Base-by-base conservation (phyloP, 92 coral and sea anemone species). In the Montipora capitata region DNA sequence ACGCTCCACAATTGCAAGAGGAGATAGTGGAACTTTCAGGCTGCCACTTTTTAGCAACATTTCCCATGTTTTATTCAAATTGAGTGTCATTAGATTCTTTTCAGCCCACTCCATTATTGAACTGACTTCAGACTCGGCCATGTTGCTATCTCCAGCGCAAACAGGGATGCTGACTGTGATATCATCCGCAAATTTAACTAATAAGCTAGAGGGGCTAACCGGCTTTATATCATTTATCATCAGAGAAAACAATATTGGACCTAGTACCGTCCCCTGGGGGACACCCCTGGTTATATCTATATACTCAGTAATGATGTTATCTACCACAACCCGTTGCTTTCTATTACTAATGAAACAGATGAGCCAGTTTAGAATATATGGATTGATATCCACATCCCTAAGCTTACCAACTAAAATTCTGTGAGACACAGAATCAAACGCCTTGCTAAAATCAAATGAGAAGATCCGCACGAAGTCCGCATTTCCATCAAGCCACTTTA, bases 221-320 rank as follows among this genome's bases (percentile, higher is more conserved):
- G 84, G 79, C 52, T 49, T 68, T 10, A 89, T 84, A 67, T 89
- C 84, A 77, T 83, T 83, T 17, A 84, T 51, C 84, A 78, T 74
- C 68, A 84, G 59, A 64, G 93, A 83, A 68, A 89, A 89, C 67
- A 76, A 54, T 14, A 83, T 49, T 10, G 88, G 93, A 45, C 86
- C 87, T 44, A 89, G 56, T n/a, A 88, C 82, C 1, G 89, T 83
- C 48, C 84, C 80, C 79, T 89, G 80, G 49, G 89, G 89, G 41
- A 89, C 93, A 5, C 89, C 92, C 64, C 89, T 75, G 49, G 78
- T 77, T 39, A 84, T 89, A 40, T 78, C 62, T 20, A 84, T 42
- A 45, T 67, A 83, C 56, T 41, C 74, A 39, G 76, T 44, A 38
- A 16, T 71, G 76, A 71, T 38, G 49, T 68, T 56, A 79, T 90